Evolutionary conservation across 2,797 vertebrate species (phyloP).

Genomic region (Pangasius sanitwongsei): DNA sequence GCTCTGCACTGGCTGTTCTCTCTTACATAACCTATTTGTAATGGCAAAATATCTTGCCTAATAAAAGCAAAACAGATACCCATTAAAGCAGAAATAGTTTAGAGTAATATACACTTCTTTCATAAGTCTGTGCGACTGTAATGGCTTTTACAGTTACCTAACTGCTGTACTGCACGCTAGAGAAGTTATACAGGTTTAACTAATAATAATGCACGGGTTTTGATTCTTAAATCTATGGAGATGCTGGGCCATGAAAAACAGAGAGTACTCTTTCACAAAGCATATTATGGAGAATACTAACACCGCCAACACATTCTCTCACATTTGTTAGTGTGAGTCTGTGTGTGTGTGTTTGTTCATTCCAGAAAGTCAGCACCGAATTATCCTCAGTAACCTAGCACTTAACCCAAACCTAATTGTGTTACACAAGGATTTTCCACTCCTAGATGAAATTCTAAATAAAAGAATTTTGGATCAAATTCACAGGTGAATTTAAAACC

Average conservation of each 20-base stretch:
- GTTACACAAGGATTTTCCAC: not conserved
- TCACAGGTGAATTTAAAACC: conserved; percentile 36
- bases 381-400: conserved; percentile 24
- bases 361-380: conserved; percentile 13
- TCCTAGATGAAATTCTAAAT: conserved; percentile 1
- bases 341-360: conserved; percentile 1
- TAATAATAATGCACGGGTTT: not conserved
- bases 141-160: conserved; percentile 37
- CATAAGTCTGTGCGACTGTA: conserved; percentile 3
- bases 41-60: conserved; percentile 25
- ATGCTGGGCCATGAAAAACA: not conserved
- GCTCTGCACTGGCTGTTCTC: conserved; percentile 16
- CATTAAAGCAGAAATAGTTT: conserved; percentile 17
- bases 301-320: conserved; percentile 2
- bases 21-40: conserved; percentile 29
- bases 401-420: conserved; percentile 7
- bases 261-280: conserved; percentile 1
- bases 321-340: not conserved
- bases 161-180: not conserved
- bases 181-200: not conserved
- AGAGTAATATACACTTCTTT: conserved; percentile 13
- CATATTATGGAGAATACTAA: conserved; percentile 7
- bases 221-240: conserved; percentile 14
- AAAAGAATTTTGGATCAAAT: conserved; percentile 7
- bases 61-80: conserved; percentile 31